A percentile compares a stretch with the other conserved stretches of the same genome.
Evolutionary conservation across 2,113 vertebrate genomes (phyloP).

Genomic region (Corvus cornix): DNA sequence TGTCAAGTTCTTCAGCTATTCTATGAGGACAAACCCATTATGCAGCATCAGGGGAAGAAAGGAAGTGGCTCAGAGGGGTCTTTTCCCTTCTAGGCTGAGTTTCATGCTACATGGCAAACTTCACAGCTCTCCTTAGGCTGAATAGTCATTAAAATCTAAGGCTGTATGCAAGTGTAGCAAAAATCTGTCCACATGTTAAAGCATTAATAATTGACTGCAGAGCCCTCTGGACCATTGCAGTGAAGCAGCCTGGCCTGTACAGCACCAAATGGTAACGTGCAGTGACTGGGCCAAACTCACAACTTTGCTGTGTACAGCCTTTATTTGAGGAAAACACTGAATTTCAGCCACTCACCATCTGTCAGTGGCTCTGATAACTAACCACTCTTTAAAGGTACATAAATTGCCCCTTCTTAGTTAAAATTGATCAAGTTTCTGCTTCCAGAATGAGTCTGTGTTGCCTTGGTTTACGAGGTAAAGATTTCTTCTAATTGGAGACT

Average conservation of each 20-base stretch:
- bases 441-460: not conserved
- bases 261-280: fast-evolving
- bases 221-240: fast-evolving
- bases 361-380: not conserved
- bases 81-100: not conserved
- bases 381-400: not conserved
- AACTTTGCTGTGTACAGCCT: not conserved
- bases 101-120: not conserved
- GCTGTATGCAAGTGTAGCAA: not conserved
- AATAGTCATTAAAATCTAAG: not conserved
- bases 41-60: not conserved
- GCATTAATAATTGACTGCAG: not conserved
- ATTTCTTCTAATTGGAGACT: not conserved
- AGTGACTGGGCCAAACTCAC: fast-evolving
- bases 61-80: not conserved
- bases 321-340: not conserved
- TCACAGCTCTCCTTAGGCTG: not conserved
- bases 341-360: not conserved
- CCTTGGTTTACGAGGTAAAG: not conserved
- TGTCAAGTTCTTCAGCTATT: not conserved
- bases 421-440: not conserved
- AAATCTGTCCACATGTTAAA: not conserved
- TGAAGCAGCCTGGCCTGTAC: not conserved
- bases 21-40: not conserved
- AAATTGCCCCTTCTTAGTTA: not conserved